Conservation (phyloP, 2,797 vertebrate species). For the Iguana delicatissima region DNA sequence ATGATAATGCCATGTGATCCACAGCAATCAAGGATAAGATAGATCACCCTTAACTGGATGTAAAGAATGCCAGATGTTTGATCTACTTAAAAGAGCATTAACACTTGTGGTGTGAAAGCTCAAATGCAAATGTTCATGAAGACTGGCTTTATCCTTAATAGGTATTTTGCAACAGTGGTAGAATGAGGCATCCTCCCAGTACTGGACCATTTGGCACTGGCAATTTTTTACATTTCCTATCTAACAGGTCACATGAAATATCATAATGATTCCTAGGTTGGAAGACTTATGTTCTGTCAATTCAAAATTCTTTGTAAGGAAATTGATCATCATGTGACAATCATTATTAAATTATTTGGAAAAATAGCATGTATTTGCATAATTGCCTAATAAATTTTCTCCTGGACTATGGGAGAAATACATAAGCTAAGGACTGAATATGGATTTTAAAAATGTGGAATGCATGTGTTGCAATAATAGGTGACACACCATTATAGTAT, state of each 20-base stretch:
- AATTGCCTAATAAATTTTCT: neutral
- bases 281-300: neutral
- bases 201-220: too few species aligned
- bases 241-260: conserved; percentile 2
- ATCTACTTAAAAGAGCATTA: neutral
- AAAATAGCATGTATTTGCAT: neutral
- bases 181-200: too few species aligned
- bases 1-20: neutral
- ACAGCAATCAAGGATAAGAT: neutral
- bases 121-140: neutral
- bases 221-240: conserved; percentile 4
- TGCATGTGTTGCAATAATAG: neutral
- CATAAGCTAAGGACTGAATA: neutral
- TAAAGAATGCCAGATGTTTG: neutral
- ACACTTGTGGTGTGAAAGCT: rapidly evolving
- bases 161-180: conserved; percentile 8
- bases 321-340: neutral
- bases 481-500: neutral
- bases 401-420: neutral
- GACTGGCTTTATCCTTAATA: neutral
- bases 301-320: neutral
- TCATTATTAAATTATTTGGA: neutral
- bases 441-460: neutral
- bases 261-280: conserved; percentile 27
- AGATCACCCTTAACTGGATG: neutral